Conservation (phyloP, 2,797 vertebrate genomes). For the Brachymystax lenok region DNA sequence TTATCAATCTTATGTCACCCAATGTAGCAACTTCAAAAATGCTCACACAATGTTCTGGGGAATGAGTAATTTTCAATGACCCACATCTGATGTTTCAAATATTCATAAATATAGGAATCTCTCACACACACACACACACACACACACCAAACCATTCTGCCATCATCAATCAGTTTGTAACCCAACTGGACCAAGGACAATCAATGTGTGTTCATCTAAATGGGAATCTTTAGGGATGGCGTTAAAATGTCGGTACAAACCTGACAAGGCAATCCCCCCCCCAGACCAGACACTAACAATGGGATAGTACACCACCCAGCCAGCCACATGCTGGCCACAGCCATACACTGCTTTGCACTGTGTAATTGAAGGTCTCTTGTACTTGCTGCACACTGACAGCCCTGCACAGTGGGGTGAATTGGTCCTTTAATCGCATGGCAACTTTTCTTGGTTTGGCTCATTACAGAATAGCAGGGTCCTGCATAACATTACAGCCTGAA, state of each 20-base stretch:
- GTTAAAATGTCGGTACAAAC: conserved; percentile 16
- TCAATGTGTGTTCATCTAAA: not conserved
- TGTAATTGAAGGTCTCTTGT: conserved; percentile 34
- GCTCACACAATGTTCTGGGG: not conserved
- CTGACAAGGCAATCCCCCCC: conserved; percentile 15
- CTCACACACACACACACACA: not conserved
- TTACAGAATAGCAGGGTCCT: not conserved
- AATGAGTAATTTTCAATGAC: not conserved
- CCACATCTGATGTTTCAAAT: not conserved
- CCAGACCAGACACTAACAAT: conserved; percentile 31
- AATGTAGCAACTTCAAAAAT: no score
- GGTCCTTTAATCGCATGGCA: not conserved
- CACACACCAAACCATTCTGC: no score
- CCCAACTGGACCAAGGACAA: not conserved
- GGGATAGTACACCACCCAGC: conserved; percentile 40
- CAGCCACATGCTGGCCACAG: conserved; percentile 25
- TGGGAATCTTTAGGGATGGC: conserved; percentile 5
- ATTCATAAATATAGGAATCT: not conserved
- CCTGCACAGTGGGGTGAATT: not conserved
- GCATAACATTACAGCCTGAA: not conserved
- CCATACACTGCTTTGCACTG: conserved; percentile 22
- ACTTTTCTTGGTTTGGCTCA: not conserved
- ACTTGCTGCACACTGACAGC: conserved; percentile 18
- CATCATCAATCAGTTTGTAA: not conserved
- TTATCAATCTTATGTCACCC: no score